Percentiles rank a stretch among this genome's conserved stretches.
Conservation (phyloP, 2,888 invertebrate species). For the Paralinhomoeus sp. region DNA sequence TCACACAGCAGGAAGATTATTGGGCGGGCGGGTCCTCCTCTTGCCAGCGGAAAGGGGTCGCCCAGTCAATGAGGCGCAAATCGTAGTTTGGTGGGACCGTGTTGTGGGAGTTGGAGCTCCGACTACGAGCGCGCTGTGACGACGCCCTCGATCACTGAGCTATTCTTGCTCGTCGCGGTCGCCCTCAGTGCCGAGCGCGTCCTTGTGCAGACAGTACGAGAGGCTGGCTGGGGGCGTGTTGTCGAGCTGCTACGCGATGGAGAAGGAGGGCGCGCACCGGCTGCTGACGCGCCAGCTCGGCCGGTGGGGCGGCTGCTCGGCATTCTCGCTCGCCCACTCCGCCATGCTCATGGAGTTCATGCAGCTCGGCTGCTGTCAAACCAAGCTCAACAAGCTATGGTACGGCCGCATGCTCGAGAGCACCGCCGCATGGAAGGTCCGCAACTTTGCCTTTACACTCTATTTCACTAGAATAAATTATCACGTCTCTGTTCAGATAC, state of each 20-base stretch:
- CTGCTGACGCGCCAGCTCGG: slow-evolving; percentile 19
- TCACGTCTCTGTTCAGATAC: too few species aligned
- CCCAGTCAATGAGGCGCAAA: too few species aligned
- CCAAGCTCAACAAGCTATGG: slow-evolving; percentile 28
- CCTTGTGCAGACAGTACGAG: slow-evolving; percentile 20
- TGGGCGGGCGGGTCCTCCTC: too few species aligned
- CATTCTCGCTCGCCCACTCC: slow-evolving; percentile 23
- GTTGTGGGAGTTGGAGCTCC: too few species aligned
- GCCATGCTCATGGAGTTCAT: slow-evolving; percentile 24
- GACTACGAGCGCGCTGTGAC: too few species aligned
- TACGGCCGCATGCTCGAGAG: slow-evolving; percentile 26
- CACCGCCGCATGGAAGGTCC: slow-evolving; percentile 25
- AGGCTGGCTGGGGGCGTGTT: slow-evolving; percentile 21
- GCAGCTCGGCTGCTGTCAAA: slow-evolving; percentile 26
- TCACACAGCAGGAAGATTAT: too few species aligned
- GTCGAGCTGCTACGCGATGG: slow-evolving; percentile 19
- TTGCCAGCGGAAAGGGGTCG: too few species aligned
- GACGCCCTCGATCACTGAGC: too few species aligned
- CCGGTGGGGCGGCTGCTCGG: slow-evolving; percentile 21
- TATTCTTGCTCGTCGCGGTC: too few species aligned
- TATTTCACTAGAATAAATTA: too few species aligned
- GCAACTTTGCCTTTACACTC: too few species aligned
- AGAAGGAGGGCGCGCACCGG: slow-evolving; percentile 18
- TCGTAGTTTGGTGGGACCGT: too few species aligned
- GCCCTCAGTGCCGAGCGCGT: background rate